Percentiles rank a stretch among this genome's conserved stretches.
Conservation (phyloP, 2,888 invertebrate species). For the Himalopsyche japonica region DNA sequence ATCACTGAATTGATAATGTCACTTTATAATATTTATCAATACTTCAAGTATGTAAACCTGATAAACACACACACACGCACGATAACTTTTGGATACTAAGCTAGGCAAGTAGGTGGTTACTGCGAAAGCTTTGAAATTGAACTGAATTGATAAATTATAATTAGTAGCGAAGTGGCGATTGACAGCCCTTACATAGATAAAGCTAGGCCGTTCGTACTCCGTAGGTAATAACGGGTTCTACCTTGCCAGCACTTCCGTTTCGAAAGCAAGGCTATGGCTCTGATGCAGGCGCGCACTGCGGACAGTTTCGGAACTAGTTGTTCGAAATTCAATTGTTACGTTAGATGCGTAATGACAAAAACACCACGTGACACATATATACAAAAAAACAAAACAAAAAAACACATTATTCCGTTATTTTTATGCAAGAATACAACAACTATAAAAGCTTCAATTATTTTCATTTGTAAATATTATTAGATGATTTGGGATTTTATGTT, state of each 20-base stretch:
- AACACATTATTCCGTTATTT: no score
- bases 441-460: no score
- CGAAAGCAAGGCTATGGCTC: background rate
- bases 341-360: background rate
- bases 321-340: background rate
- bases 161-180: background rate
- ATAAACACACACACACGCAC: no score
- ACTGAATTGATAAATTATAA: background rate
- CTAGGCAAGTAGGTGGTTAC: background rate
- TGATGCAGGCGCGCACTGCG: background rate
- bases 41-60: no score
- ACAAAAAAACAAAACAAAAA: no score
- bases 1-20: no score
- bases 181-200: background rate
- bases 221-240: slow-evolving; percentile 15
- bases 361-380: background rate
- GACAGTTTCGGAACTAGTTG: background rate
- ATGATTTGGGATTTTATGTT: no score
- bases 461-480: no score
- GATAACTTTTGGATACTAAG: no score
- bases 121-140: background rate
- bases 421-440: no score
- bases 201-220: background rate
- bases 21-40: no score
- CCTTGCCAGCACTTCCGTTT: slow-evolving; percentile 10